Percentiles rank a stretch among this genome's conserved stretches.
These are phyloP conservation scores for Periophthalmus modestus DNA, from an alignment of 2,113 vertebrate genomes.

Conservation along the genomic window DNA sequence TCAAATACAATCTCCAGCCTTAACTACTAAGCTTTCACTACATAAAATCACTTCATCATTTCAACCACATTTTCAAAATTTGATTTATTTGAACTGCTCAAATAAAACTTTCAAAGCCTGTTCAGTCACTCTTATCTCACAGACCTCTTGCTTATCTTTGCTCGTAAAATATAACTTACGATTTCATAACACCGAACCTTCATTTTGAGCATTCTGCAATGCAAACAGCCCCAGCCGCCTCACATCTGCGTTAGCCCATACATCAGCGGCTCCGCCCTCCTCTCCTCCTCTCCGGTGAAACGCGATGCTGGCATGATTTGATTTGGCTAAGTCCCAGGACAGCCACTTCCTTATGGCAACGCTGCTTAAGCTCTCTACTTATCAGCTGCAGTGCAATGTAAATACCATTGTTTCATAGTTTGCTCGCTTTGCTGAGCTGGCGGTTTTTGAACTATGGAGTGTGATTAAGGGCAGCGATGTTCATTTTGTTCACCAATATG, in stretches of 20 bases:
- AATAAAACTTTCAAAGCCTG: constrained; percentile 2
- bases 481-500: no score
- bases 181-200: not conserved
- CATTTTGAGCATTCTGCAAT: constrained; percentile 24
- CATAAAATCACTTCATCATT: not conserved
- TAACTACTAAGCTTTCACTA: not conserved
- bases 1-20: not conserved
- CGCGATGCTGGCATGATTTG: constrained; percentile 56
- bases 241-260: constrained; percentile 35
- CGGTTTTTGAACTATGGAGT: not conserved
- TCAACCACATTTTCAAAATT: not conserved
- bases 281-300: constrained; percentile 58
- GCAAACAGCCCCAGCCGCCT: constrained; percentile 6
- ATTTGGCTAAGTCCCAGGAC: constrained; percentile 51
- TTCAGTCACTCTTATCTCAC: not conserved
- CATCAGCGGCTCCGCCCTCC: constrained; percentile 30
- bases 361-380: constrained; percentile 33
- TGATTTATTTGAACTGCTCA: constrained; percentile 10
- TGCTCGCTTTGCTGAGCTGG: not conserved
- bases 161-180: constrained; percentile 1
- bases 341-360: constrained; percentile 49
- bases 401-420: not conserved
- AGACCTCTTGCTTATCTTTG: not conserved
- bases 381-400: constrained; percentile 23
- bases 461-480: no score